Conservation (phyloP, 2,888 invertebrate species). For the Rhingia campestris region DNA sequence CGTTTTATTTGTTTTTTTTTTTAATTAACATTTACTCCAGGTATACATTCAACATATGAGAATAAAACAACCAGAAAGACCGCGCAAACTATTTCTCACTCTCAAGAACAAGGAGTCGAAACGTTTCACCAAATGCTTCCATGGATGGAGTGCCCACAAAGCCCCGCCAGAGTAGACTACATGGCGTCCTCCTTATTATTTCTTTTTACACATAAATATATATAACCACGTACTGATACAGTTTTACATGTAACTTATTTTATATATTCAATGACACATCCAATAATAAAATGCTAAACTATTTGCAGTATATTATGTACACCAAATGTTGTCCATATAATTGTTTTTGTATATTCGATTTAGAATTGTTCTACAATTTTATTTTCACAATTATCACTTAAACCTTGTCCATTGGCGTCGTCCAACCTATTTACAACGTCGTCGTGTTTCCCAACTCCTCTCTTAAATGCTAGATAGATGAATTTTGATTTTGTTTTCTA, state of each 20-base stretch:
- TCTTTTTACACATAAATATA: slow-evolving; percentile 9
- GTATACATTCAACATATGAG: slow-evolving; percentile 99
- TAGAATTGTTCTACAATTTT: slow-evolving; percentile 65
- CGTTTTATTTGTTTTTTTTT: slow-evolving; percentile 56
- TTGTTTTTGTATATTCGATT: slow-evolving; percentile 44
- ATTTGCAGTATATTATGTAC: slow-evolving; percentile 49
- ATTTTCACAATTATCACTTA: slow-evolving; percentile 41
- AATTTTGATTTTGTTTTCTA: slow-evolving; percentile 23
- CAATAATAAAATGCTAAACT: slow-evolving; percentile 58
- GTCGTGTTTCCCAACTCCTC: not conserved
- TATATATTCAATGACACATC: slow-evolving; percentile 43
- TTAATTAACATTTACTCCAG: slow-evolving; percentile 82
- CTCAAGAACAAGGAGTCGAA: slow-evolving; percentile 97
- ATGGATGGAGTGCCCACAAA: slow-evolving; percentile 98
- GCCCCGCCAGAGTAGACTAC: slow-evolving; percentile 77
- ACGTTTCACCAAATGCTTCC: slow-evolving; percentile 98
- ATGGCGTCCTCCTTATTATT: not conserved
- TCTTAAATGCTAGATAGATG: slow-evolving; percentile 56
- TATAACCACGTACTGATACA: slow-evolving; percentile 62
- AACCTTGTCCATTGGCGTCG: slow-evolving; percentile 45
- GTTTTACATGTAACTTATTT: slow-evolving; percentile 66
- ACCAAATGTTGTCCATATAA: slow-evolving; percentile 53
- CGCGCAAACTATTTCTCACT: slow-evolving; percentile 95
- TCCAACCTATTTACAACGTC: slow-evolving; percentile 50
- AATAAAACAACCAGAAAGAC: slow-evolving; percentile 95